Evolutionary conservation across 1,140 invertebrate species (phyloP).

Genomic region (Agrilus planipennis): DNA sequence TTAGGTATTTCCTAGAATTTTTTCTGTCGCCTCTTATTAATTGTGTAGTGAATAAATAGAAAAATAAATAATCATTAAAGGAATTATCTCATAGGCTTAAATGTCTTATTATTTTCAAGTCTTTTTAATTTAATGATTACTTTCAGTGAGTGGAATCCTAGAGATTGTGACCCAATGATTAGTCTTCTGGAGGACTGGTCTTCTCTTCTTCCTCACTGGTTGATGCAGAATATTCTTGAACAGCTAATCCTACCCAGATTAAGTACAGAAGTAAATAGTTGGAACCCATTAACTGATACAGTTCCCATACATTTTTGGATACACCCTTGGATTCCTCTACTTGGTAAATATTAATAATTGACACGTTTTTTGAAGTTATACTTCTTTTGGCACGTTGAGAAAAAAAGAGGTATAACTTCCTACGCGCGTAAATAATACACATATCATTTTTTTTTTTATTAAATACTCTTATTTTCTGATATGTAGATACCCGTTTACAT

Average conservation of each 20-base stretch:
- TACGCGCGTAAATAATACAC: no score
- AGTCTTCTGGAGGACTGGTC: conserved; percentile 73
- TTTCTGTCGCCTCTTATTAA: no score
- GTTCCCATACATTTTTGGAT: conserved; percentile 94
- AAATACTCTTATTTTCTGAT: conserved; percentile 7
- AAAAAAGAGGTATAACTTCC: no score
- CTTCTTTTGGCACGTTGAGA: no score
- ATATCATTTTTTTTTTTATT: no score
- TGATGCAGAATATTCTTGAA: conserved; percentile 70
- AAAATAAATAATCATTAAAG: no score
- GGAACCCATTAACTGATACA: conserved; percentile 90
- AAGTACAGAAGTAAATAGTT: conserved; percentile 68
- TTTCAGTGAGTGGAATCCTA: conserved; percentile 54
- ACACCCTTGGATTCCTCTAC: conserved; percentile 82
- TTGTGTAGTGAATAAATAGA: no score
- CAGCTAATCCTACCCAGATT: conserved; percentile 71
- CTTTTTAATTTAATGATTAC: no score
- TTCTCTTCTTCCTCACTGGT: conserved; percentile 67
- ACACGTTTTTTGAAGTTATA: no score
- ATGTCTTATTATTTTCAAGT: no score
- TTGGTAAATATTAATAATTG: conserved; percentile 39
- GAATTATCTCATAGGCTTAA: no score
- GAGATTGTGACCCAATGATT: conserved; percentile 62
- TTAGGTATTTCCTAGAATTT: no score
- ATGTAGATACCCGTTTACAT: conserved; percentile 48